phyloP scores from a whole-genome alignment of 2,888 invertebrate genomes.

The Mylabris sibirica region DNA sequence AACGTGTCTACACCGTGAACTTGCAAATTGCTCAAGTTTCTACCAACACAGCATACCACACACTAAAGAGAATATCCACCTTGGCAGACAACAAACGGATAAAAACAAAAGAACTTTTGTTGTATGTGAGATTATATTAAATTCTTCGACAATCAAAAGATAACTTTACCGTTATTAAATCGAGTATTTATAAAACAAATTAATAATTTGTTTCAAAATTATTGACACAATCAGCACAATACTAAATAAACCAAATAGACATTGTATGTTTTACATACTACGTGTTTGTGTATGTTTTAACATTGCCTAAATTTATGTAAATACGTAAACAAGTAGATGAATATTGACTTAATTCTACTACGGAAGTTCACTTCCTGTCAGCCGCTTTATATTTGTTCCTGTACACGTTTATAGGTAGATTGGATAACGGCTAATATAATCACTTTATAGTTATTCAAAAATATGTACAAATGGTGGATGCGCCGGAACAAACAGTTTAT shows the following conservation, averaged over 20 bases:
- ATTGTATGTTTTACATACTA: not conserved
- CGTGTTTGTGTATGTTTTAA: too few species aligned
- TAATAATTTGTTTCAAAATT: not conserved
- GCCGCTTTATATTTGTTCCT: too few species aligned
- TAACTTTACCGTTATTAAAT: not conserved
- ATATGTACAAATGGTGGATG: slow-evolving; percentile 3
- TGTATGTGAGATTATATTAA: slow-evolving; percentile 42
- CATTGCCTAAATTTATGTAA: too few species aligned
- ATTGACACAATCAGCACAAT: not conserved
- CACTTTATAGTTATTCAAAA: not conserved
- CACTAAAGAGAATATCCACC: slow-evolving; percentile 32
- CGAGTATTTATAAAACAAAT: not conserved
- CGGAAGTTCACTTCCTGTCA: too few species aligned
- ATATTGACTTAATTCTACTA: too few species aligned
- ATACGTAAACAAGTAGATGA: too few species aligned
- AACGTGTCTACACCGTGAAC: slow-evolving; percentile 35
- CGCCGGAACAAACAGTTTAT: not conserved
- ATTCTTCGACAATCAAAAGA: slow-evolving; percentile 35
- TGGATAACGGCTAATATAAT: too few species aligned
- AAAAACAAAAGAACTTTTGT: slow-evolving; percentile 42
- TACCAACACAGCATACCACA: slow-evolving; percentile 38
- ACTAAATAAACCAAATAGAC: not conserved
- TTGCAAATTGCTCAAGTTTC: slow-evolving; percentile 47
- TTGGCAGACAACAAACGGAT: slow-evolving; percentile 21
- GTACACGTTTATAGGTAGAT: too few species aligned